Conservation (phyloP, 2,113 vertebrate species). For the Tor tambroides region DNA sequence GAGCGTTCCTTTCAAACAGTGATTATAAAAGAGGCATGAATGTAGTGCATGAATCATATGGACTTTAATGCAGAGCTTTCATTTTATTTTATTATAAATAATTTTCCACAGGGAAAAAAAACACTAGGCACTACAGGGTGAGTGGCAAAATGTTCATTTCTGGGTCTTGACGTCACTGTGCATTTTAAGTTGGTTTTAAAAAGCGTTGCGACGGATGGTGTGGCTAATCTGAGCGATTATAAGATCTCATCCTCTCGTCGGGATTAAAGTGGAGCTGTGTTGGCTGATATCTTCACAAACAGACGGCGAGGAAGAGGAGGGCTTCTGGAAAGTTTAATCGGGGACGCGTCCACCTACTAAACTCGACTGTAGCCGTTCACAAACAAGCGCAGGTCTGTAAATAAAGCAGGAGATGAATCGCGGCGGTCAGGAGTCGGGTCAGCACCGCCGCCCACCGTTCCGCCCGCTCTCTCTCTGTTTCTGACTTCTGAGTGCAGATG, state of each 20-base stretch:
- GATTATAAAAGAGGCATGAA: neutral
- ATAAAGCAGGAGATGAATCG: slow-evolving; percentile 17
- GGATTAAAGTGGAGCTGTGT: slow-evolving; percentile 34
- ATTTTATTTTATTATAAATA: neutral
- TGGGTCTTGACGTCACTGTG: neutral
- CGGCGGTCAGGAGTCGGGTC: slow-evolving; percentile 21
- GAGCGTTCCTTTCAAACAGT: neutral
- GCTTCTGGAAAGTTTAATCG: slow-evolving; percentile 51
- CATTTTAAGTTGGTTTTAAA: neutral
- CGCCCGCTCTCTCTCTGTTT: slow-evolving; percentile 23
- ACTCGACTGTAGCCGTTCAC: slow-evolving; percentile 48
- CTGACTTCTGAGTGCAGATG: neutral
- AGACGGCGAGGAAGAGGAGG: slow-evolving; percentile 48
- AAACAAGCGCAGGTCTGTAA: slow-evolving; percentile 7
- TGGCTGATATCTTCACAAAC: slow-evolving; percentile 46
- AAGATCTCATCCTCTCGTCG: slow-evolving; percentile 23
- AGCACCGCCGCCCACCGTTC: slow-evolving; percentile 24
- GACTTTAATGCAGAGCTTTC: neutral
- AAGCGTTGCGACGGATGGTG: neutral
- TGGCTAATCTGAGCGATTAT: neutral
- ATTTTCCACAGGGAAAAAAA: neutral
- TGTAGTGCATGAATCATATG: neutral
- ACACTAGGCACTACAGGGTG: neutral
- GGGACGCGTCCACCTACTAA: slow-evolving; percentile 65
- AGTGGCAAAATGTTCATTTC: neutral